A percentile compares a stretch with the other conserved stretches of the same genome.
Conservation (phyloP, 2,888 invertebrate genomes). For the Physocephala rufipes region DNA sequence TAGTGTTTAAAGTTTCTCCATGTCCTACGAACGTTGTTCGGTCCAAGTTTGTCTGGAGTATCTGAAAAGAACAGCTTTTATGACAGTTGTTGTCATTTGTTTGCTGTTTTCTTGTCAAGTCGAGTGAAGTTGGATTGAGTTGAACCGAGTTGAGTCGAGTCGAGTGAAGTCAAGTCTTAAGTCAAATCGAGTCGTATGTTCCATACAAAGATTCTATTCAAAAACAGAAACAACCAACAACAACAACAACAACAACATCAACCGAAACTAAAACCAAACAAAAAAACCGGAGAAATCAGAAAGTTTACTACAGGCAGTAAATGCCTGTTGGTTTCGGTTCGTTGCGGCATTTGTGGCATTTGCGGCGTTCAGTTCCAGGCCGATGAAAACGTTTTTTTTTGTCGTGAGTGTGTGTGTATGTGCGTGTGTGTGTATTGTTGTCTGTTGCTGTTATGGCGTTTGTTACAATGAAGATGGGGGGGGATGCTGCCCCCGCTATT, state of each 20-base stretch:
- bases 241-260: too few species aligned
- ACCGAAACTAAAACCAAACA: too few species aligned
- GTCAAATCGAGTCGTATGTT: constrained; percentile 10
- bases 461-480: too few species aligned
- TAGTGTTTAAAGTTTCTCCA: constrained; percentile 27
- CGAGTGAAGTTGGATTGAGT: constrained; percentile 6
- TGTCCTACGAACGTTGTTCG: not conserved
- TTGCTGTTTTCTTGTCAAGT: constrained; percentile 31
- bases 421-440: not conserved
- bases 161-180: too few species aligned
- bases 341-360: not conserved
- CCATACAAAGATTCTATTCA: constrained; percentile 23
- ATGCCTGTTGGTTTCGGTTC: not conserved
- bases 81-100: constrained; percentile 30
- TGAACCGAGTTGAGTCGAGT: not conserved
- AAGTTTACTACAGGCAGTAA: not conserved
- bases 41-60: constrained; percentile 18
- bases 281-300: not conserved
- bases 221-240: too few species aligned
- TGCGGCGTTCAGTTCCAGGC: not conserved
- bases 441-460: not conserved
- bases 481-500: not conserved
- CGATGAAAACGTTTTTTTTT: not conserved
- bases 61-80: constrained; percentile 16
- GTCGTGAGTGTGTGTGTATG: not conserved